A percentile compares a stretch with the other conserved stretches of the same genome.
phyloP scores from a whole-genome alignment of 2,888 invertebrate genomes.

The Plebejus anna region DNA sequence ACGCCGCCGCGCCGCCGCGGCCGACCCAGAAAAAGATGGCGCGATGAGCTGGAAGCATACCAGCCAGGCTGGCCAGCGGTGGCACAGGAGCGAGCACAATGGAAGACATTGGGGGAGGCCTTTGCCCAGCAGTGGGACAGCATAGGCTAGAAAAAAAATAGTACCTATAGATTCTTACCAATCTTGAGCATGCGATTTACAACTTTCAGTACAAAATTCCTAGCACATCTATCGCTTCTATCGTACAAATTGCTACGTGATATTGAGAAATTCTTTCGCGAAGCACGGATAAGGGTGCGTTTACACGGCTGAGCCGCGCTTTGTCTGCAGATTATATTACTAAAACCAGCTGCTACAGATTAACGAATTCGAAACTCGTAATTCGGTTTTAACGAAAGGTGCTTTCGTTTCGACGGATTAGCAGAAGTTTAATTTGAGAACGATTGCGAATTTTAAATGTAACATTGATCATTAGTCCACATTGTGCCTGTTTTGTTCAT shows the following conservation, averaged over 20 bases:
- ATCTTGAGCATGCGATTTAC: neutral
- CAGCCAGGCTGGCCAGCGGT: too few relatives aligned
- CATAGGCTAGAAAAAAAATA: too few relatives aligned
- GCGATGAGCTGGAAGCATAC: too few relatives aligned
- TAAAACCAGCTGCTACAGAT: neutral
- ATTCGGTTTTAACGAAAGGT: constrained; percentile 7
- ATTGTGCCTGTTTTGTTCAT: too few relatives aligned
- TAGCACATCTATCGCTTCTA: neutral
- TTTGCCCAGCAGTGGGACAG: too few relatives aligned
- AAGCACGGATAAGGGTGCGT: constrained; percentile 38
- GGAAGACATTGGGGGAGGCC: too few relatives aligned
- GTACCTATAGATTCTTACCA: too few relatives aligned
- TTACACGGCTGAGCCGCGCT: constrained; percentile 38
- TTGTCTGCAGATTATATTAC: constrained; percentile 32
- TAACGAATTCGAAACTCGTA: constrained; percentile 3
- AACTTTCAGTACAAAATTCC: neutral
- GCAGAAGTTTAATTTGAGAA: neutral
- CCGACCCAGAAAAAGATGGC: too few relatives aligned
- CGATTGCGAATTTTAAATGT: neutral
- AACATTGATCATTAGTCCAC: too few relatives aligned
- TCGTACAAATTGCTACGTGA: neutral
- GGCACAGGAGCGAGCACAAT: too few relatives aligned
- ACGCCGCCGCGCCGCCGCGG: too few relatives aligned
- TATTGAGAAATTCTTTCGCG: constrained; percentile 34
- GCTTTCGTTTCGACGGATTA: neutral